Percentiles rank a stretch among this genome's conserved stretches.
These are phyloP conservation scores for Crenichthys baileyi DNA, from an alignment of 2,797 vertebrate species.

Conservation along the genomic window DNA sequence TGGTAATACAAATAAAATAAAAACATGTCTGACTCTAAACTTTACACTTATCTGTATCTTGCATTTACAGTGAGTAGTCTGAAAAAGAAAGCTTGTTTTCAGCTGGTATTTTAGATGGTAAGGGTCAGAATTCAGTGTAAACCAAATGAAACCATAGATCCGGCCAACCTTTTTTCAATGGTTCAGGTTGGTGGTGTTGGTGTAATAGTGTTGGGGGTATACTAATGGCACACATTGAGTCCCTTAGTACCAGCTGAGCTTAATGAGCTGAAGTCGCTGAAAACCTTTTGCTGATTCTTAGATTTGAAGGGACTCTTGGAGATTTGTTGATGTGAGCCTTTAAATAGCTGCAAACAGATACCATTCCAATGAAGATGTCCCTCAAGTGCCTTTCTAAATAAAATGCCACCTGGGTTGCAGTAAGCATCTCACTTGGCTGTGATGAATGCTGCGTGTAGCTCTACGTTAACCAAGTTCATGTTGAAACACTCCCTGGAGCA, in stretches of 20 bases:
- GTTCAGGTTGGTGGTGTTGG: neutral
- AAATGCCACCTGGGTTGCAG: slow-evolving; percentile 50
- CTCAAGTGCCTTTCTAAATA: slow-evolving; percentile 61
- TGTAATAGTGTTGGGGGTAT: neutral
- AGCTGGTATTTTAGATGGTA: neutral
- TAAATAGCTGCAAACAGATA: slow-evolving; percentile 53
- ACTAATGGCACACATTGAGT: neutral
- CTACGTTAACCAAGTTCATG: slow-evolving; percentile 71
- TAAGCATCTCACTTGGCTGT: slow-evolving; percentile 56
- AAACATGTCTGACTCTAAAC: no score
- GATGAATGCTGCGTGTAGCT: slow-evolving; percentile 70
- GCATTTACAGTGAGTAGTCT: no score
- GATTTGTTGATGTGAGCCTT: slow-evolving; percentile 32
- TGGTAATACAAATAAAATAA: no score
- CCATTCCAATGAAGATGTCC: slow-evolving; percentile 43
- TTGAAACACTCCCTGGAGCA: slow-evolving; percentile 68
- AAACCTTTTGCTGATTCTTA: slow-evolving; percentile 9
- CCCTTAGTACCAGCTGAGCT: slow-evolving; percentile 5
- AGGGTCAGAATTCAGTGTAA: neutral
- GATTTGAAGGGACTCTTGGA: slow-evolving; percentile 25
- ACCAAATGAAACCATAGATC: no score
- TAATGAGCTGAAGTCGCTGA: slow-evolving; percentile 17
- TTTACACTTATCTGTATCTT: no score
- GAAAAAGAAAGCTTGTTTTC: neutral
- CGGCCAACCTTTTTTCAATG: neutral